phyloP scores from a whole-genome alignment of 2,797 vertebrate species.

The Gobio occitaniae region DNA sequence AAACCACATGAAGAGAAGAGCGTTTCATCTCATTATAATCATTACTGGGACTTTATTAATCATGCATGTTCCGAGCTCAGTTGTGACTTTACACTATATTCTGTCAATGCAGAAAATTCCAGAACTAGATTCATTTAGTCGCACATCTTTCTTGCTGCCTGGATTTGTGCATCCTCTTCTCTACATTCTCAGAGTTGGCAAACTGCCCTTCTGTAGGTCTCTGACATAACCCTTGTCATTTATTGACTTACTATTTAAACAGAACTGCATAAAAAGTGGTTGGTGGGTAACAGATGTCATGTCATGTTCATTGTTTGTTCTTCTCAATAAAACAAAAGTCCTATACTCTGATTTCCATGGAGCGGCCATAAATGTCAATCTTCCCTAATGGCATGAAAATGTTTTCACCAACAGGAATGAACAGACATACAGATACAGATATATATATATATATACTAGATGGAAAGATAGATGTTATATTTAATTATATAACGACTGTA shows the following conservation, averaged over 20 bases:
- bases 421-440: background rate
- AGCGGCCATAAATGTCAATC: background rate
- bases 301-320: constrained; percentile 7
- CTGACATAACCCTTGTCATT: background rate
- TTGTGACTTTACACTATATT: background rate
- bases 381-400: background rate
- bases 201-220: constrained; percentile 26
- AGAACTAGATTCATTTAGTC: background rate
- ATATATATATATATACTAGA: no score
- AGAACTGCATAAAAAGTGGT: no score
- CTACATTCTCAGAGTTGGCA: constrained; percentile 22
- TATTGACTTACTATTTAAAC: no score
- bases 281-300: background rate
- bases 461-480: background rate
- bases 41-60: constrained; percentile 7
- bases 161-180: constrained; percentile 34
- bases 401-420: background rate
- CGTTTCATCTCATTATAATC: constrained; percentile 45
- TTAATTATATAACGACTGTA: background rate
- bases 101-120: background rate
- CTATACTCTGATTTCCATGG: background rate
- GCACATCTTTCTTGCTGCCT: background rate
- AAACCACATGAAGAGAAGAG: constrained; percentile 50
- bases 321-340: background rate
- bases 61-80: constrained; percentile 35